Evolutionary conservation across 2,113 vertebrate species (phyloP).

Genomic region (Emydocephalus ijimae): DNA sequence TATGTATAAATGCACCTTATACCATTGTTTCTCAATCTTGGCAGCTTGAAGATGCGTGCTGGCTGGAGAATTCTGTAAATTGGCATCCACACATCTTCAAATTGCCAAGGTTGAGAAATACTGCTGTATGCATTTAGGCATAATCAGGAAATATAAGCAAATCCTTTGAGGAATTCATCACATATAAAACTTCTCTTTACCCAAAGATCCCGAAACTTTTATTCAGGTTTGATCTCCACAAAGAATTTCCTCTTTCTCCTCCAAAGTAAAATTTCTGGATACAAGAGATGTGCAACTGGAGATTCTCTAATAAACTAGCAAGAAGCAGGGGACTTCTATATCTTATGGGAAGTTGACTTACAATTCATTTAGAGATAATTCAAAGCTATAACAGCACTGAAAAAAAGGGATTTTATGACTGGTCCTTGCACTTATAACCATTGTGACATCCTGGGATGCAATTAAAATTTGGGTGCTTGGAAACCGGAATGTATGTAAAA

Average conservation of each 20-base stretch:
- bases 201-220: not conserved
- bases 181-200: not conserved
- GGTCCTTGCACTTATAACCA: not conserved
- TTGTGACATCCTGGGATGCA: not conserved
- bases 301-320: not conserved
- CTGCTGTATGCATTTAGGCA: not conserved
- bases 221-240: not conserved
- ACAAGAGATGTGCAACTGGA: not conserved
- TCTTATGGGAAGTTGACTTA: not conserved
- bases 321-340: not conserved
- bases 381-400: not conserved
- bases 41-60: not conserved
- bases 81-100: not conserved
- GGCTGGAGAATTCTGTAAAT: not conserved
- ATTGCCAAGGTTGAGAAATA: not conserved
- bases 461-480: no score
- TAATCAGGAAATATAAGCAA: not conserved
- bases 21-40: not conserved
- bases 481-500: no score
- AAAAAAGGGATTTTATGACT: not conserved
- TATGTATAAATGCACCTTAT: not conserved
- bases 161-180: not conserved
- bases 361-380: not conserved
- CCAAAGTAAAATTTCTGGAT: slow-evolving; percentile 5
- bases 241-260: not conserved